These are phyloP conservation scores for Aythya baeri DNA, from an alignment of 2,113 vertebrate genomes.

Conservation along the genomic window DNA sequence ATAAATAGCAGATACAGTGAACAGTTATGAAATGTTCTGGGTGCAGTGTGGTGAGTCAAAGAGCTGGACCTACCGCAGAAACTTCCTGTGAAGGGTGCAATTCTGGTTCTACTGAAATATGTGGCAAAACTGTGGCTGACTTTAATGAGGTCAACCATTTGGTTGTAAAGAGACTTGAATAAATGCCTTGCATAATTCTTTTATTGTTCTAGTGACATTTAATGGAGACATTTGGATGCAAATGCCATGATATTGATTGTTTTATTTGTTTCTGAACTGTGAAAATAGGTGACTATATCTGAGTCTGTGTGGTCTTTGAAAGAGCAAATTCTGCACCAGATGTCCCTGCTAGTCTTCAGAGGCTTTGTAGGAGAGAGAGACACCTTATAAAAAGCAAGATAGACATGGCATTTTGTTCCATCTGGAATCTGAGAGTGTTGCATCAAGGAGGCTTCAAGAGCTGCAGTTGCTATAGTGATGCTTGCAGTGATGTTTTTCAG, in stretches of 20 bases:
- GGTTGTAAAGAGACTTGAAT: slow-evolving; percentile 11
- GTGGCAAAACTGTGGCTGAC: neutral
- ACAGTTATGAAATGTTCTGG: neutral
- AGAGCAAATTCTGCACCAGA: slow-evolving; percentile 21
- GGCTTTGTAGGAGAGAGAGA: slow-evolving; percentile 20
- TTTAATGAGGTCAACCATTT: slow-evolving; percentile 9
- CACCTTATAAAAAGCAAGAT: slow-evolving; percentile 43
- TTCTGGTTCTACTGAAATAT: slow-evolving; percentile 4
- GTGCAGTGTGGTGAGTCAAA: neutral
- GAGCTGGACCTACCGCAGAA: neutral
- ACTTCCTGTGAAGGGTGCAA: neutral
- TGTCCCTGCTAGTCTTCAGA: slow-evolving; percentile 37
- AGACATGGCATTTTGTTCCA: slow-evolving; percentile 55
- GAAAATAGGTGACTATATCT: neutral
- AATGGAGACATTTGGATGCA: neutral
- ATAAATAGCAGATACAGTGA: neutral
- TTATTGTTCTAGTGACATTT: neutral
- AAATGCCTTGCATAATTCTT: slow-evolving; percentile 11
- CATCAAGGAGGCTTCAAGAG: slow-evolving; percentile 36
- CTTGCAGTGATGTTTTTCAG: slow-evolving; percentile 37
- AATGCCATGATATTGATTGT: neutral
- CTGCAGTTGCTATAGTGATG: slow-evolving; percentile 65
- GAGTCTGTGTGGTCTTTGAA: neutral
- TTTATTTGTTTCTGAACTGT: slow-evolving; percentile 18
- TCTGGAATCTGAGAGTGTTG: slow-evolving; percentile 34